Conservation (phyloP, 2,113 vertebrate genomes). For the Chloropsis cyanopogon region DNA sequence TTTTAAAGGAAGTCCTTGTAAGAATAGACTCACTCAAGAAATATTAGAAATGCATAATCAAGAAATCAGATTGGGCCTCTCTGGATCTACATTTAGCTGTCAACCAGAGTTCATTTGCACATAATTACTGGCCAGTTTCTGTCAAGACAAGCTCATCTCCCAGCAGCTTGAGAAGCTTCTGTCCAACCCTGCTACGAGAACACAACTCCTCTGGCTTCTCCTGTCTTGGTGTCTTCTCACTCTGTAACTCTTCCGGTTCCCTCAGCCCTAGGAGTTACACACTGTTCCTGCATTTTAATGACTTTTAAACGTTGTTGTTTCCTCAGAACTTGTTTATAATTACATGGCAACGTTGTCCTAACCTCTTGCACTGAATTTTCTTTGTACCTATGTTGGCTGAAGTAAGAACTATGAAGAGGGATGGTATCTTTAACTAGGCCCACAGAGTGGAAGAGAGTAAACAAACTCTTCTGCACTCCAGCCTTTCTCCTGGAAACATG, state of each 20-base stretch:
- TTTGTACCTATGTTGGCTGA: not conserved
- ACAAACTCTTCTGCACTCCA: not conserved
- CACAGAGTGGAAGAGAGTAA: not conserved
- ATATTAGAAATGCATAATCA: not conserved
- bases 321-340: not conserved
- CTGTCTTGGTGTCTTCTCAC: not conserved
- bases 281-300: not conserved
- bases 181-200: not conserved
- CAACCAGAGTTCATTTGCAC: not conserved
- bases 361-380: not conserved
- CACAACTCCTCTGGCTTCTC: not conserved
- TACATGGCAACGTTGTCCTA: not conserved
- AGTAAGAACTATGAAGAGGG: not conserved
- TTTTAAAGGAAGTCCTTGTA: not conserved
- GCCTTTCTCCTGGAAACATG: not conserved
- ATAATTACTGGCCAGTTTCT: not conserved
- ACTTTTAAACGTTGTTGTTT: not conserved
- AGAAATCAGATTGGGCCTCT: not conserved
- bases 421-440: not conserved
- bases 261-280: not conserved
- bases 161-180: not conserved
- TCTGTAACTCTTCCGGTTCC: fast-evolving
- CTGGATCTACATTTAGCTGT: not conserved
- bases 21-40: not conserved
- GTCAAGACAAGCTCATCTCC: not conserved